Evolutionary conservation across 2,113 vertebrate genomes (phyloP).

Genomic region (Rhinoderma darwinii): DNA sequence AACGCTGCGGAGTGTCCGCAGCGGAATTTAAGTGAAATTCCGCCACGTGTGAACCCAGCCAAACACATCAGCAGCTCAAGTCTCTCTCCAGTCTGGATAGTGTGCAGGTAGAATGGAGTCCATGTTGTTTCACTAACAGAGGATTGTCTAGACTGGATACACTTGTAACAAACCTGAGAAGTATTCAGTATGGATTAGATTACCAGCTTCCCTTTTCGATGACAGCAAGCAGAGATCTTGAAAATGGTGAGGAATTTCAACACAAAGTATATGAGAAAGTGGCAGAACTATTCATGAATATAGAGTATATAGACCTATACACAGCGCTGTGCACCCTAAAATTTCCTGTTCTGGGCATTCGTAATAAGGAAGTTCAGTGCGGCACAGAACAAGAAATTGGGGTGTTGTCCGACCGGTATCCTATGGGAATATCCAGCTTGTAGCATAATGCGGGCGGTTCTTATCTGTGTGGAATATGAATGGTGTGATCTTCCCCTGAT

Average conservation of each 20-base stretch:
- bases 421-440: conserved; percentile 1
- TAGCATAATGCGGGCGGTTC: background rate
- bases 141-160: too few relatives aligned
- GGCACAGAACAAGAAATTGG: background rate
- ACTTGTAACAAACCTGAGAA: too few relatives aligned
- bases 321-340: background rate
- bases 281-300: background rate
- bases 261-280: background rate
- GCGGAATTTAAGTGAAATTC: too few relatives aligned
- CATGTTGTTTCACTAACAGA: too few relatives aligned
- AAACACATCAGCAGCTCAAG: too few relatives aligned
- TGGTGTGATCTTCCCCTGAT: conserved; percentile 46
- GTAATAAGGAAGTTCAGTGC: background rate
- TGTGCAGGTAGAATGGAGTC: background rate
- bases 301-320: background rate
- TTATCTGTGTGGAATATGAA: conserved; percentile 30
- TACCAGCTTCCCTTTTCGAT: background rate
- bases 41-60: too few relatives aligned
- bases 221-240: background rate
- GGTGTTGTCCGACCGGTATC: background rate
- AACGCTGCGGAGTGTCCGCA: too few relatives aligned
- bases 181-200: too few relatives aligned
- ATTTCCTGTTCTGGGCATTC: background rate
- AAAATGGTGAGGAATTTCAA: background rate
- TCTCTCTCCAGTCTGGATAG: too few relatives aligned